Conservation (phyloP, 2,113 vertebrate genomes). For the Mustelus asterias region DNA sequence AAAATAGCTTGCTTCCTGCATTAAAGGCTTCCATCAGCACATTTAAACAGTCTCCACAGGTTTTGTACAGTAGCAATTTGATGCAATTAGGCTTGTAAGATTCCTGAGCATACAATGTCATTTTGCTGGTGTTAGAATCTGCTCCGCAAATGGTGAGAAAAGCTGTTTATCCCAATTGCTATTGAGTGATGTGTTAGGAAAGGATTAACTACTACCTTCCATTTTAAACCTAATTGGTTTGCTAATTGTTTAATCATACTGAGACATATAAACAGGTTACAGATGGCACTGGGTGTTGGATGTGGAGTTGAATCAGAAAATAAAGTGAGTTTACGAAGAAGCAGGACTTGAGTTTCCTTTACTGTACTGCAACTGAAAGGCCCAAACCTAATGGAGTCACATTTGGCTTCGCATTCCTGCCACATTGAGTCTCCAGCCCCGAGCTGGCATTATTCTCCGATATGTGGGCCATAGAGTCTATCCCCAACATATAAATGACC, state of each 20-base stretch:
- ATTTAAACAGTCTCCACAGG: background rate
- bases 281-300: no score
- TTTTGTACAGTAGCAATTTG: background rate
- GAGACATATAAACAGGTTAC: no score
- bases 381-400: no score
- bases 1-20: background rate
- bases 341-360: no score
- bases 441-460: background rate
- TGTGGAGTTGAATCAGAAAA: no score
- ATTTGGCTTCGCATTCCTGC: background rate
- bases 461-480: background rate
- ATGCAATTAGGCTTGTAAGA: background rate
- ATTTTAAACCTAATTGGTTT: no score
- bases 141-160: no score
- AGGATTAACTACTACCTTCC: no score
- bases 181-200: no score
- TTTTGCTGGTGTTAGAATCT: background rate
- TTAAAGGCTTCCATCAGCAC: background rate
- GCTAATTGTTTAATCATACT: no score
- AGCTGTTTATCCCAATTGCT: background rate
- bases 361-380: no score
- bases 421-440: background rate
- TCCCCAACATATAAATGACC: background rate
- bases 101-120: background rate
- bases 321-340: no score